phyloP scores from a whole-genome alignment of 2,888 invertebrate species.

The Thelaira solivaga region DNA sequence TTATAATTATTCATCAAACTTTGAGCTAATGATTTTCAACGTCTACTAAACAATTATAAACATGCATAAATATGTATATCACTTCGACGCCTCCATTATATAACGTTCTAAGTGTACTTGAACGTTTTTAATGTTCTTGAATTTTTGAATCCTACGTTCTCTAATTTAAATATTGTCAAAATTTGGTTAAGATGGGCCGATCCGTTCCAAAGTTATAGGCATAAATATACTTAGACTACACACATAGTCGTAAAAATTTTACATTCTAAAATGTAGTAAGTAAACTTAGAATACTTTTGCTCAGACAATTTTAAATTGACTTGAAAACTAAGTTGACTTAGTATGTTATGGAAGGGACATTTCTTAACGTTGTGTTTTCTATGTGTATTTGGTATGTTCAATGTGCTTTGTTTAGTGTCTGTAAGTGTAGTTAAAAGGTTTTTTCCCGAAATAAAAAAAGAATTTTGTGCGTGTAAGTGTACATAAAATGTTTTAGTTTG shows the following conservation, averaged over 20 bases:
- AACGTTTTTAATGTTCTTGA: slow-evolving; percentile 13
- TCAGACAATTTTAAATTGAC: slow-evolving; percentile 15
- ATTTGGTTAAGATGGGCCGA: slow-evolving; percentile 12
- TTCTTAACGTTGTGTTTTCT: neutral
- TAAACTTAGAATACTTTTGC: slow-evolving; percentile 16
- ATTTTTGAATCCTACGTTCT: slow-evolving; percentile 11
- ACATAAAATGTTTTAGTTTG: neutral
- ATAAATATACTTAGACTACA: too few relatives aligned
- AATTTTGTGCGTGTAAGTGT: slow-evolving; percentile 28
- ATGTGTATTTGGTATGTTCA: slow-evolving; percentile 13
- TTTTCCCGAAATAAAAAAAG: slow-evolving; percentile 37
- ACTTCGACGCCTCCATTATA: neutral
- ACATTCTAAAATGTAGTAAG: slow-evolving; percentile 12
- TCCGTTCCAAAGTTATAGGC: too few relatives aligned
- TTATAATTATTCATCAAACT: too few relatives aligned
- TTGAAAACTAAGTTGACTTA: slow-evolving; percentile 38
- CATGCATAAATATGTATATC: too few relatives aligned
- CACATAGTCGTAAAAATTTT: neutral
- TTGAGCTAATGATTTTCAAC: too few relatives aligned
- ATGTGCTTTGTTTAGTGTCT: slow-evolving; percentile 24
- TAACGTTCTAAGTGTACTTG: neutral
- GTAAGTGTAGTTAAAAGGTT: slow-evolving; percentile 33
- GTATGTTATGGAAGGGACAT: slow-evolving; percentile 24
- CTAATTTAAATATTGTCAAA: slow-evolving; percentile 12
- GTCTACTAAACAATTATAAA: too few relatives aligned